phyloP scores from a whole-genome alignment of 1,140 invertebrate species.

The Drosophila setifemur region DNA sequence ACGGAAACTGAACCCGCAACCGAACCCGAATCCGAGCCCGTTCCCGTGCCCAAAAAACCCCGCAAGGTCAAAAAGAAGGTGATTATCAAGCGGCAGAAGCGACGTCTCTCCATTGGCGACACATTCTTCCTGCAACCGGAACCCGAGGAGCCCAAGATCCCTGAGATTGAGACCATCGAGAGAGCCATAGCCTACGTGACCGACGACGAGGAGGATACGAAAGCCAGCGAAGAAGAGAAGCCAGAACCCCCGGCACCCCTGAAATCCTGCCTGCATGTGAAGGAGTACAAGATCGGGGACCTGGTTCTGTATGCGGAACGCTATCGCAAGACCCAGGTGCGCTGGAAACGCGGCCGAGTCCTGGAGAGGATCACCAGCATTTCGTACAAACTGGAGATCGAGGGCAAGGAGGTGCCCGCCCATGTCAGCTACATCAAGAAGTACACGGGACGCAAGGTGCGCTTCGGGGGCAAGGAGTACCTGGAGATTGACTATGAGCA shows the following conservation, averaged over 20 bases:
- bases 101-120: constrained; percentile 70
- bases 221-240: constrained; percentile 18
- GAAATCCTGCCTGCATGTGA: constrained; percentile 71
- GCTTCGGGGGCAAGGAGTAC: constrained; percentile 79
- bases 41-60: constrained; percentile 57
- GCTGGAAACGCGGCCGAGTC: constrained; percentile 72
- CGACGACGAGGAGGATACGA: constrained; percentile 50
- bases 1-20: constrained; percentile 4
- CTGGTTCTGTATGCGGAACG: constrained; percentile 74
- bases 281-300: constrained; percentile 73
- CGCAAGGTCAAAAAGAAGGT: constrained; percentile 78
- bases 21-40: constrained; percentile 8
- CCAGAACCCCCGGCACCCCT: constrained; percentile 43
- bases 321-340: constrained; percentile 73
- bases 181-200: constrained; percentile 74
- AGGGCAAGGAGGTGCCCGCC: constrained; percentile 74
- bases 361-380: constrained; percentile 78
- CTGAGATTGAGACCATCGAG: constrained; percentile 74
- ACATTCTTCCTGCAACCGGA: constrained; percentile 65
- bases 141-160: constrained; percentile 53
- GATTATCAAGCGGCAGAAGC: constrained; percentile 74
- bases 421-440: constrained; percentile 80
- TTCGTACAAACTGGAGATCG: constrained; percentile 75
- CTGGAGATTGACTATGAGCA: constrained; percentile 81
- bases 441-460: constrained; percentile 73